Percentiles rank a stretch among this genome's conserved stretches.
These are phyloP conservation scores for Pseudomugil gertrudae DNA, from an alignment of 2,797 vertebrate genomes.

Conservation along the genomic window DNA sequence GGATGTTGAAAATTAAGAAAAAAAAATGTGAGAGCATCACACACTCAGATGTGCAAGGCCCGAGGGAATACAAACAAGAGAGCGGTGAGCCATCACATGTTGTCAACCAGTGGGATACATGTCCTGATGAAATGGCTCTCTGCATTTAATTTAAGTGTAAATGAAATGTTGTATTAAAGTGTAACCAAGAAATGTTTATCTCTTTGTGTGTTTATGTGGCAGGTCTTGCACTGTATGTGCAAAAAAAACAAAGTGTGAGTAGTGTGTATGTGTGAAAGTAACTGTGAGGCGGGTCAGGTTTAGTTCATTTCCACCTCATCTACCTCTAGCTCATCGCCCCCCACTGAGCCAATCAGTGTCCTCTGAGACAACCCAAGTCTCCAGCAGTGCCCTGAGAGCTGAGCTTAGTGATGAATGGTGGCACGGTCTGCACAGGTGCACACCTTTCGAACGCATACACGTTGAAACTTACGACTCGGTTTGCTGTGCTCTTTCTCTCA, in stretches of 20 bases:
- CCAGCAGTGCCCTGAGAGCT: constrained; percentile 62
- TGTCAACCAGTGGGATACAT: constrained; percentile 40
- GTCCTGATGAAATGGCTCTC: constrained; percentile 41
- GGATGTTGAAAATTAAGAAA: constrained; percentile 46
- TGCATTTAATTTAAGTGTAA: constrained; percentile 57
- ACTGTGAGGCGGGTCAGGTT: constrained; percentile 55
- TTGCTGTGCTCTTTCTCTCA: constrained; percentile 51
- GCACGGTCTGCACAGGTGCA: constrained; percentile 19
- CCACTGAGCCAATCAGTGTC: constrained; percentile 76
- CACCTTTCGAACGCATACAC: constrained; percentile 42
- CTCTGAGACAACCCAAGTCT: constrained; percentile 64
- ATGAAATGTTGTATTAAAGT: constrained; percentile 54
- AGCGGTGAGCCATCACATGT: constrained; percentile 38
- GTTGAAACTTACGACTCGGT: constrained; percentile 28
- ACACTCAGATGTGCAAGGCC: constrained; percentile 21
- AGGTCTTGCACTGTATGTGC: background rate
- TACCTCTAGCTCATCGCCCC: constrained; percentile 58
- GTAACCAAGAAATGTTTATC: constrained; percentile 42
- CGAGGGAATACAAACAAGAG: constrained; percentile 53
- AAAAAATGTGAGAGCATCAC: constrained; percentile 39
- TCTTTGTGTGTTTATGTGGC: constrained; percentile 30
- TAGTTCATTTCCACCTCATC: constrained; percentile 76
- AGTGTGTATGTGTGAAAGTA: constrained; percentile 11
- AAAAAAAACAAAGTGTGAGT: background rate
- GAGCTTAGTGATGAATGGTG: constrained; percentile 59